Conservation (phyloP, 23 tunicate species). For the Phallusia fumigata region DNA sequence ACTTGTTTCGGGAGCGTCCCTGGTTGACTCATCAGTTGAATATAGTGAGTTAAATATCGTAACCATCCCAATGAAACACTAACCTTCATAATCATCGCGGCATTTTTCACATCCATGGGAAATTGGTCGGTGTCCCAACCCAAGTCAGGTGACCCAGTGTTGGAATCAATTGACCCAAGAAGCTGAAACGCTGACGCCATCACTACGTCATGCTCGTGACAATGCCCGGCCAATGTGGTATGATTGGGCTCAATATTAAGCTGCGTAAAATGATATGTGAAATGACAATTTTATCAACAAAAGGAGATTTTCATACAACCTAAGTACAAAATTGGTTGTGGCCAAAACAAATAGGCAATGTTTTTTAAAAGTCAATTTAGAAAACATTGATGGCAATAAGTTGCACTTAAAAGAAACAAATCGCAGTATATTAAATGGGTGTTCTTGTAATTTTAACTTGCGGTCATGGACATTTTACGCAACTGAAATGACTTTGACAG, state of each 20-base stretch:
- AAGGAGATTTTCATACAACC: slow-evolving; percentile 4
- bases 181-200: slow-evolving; percentile 82
- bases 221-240: slow-evolving; percentile 92
- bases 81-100: slow-evolving; percentile 93
- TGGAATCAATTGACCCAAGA: slow-evolving; percentile 94
- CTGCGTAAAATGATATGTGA: slow-evolving; percentile 18
- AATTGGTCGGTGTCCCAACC: slow-evolving; percentile 99
- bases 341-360: no score
- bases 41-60: no score
- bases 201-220: slow-evolving; percentile 90
- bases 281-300: neutral
- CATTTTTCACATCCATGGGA: slow-evolving; percentile 95
- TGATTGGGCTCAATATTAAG: slow-evolving; percentile 95
- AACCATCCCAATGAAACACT: no score
- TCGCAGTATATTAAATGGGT: no score
- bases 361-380: no score
- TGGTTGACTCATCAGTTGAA: no score
- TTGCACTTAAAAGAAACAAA: no score
- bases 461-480: no score
- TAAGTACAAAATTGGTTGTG: neutral
- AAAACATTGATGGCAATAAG: no score
- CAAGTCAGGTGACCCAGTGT: slow-evolving; percentile 94
- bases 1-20: no score
- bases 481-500: no score
- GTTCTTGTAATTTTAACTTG: no score